phyloP scores from a whole-genome alignment of 2,113 vertebrate species.

The Todiramphus saurophagus region DNA sequence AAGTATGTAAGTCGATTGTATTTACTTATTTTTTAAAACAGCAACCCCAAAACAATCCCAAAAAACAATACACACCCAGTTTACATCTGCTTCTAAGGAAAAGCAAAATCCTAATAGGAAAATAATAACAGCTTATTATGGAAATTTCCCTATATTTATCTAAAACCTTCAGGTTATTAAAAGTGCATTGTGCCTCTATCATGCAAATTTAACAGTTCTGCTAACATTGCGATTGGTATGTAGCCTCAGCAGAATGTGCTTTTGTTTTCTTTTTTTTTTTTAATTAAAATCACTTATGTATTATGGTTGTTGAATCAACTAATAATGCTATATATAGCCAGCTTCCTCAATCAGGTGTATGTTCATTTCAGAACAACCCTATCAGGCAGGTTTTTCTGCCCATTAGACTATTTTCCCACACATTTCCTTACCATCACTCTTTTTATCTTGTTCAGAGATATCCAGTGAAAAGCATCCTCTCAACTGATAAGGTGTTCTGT shows the following conservation, averaged over 20 bases:
- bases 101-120: not conserved
- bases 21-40: not conserved
- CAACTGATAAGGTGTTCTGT: not conserved
- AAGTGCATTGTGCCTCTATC: not conserved
- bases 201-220: not conserved
- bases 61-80: not conserved
- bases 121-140: not conserved
- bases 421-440: not conserved
- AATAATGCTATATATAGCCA: not conserved
- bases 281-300: not conserved
- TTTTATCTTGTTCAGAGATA: not conserved
- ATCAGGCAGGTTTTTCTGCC: not conserved
- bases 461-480: not conserved
- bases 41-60: not conserved
- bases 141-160: not conserved
- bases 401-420: not conserved
- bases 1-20: not conserved
- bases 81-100: not conserved
- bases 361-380: not conserved
- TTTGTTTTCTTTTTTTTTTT: not conserved
- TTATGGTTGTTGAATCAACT: not conserved
- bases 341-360: not conserved
- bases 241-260: not conserved
- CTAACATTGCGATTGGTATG: not conserved
- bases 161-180: not conserved